Evolutionary conservation across 2,113 vertebrate species (phyloP).

Genomic region (Callospermophilus lateralis): DNA sequence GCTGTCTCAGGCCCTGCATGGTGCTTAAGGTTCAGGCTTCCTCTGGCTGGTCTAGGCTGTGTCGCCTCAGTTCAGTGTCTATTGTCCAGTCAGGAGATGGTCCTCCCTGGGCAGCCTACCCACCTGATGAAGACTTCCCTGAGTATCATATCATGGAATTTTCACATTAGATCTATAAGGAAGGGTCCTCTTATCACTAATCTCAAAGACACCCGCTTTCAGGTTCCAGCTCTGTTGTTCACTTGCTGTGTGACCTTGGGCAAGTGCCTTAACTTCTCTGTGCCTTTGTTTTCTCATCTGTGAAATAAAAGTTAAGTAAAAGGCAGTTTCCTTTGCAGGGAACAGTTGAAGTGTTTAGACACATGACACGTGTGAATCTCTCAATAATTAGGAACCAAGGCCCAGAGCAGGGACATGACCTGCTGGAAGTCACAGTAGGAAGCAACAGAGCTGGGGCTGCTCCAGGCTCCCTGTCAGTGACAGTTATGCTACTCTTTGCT

Average conservation of each 20-base stretch:
- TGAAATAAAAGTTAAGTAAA: constrained; percentile 52
- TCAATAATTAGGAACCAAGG: not conserved
- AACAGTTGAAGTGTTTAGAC: not conserved
- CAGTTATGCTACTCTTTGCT: not conserved
- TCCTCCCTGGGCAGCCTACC: constrained; percentile 1
- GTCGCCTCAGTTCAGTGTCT: not conserved
- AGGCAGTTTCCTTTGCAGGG: not conserved
- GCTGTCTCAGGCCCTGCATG: not conserved
- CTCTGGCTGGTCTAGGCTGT: not conserved
- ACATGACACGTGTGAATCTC: not conserved
- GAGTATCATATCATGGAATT: not conserved
- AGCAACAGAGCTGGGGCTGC: not conserved
- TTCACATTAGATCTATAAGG: not conserved
- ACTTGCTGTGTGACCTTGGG: constrained; percentile 5
- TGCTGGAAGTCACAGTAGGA: constrained; percentile 22
- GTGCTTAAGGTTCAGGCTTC: not conserved
- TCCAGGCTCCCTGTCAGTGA: not conserved
- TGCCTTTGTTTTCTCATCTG: constrained; percentile 46
- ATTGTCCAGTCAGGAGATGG: constrained; percentile 37
- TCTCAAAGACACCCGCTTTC: constrained; percentile 9
- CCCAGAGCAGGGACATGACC: constrained; percentile 23
- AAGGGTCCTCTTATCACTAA: not conserved
- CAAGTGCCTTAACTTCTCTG: constrained; percentile 2
- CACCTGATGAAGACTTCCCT: not conserved
- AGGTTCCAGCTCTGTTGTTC: not conserved